Evolutionary conservation across 2,113 vertebrate genomes (phyloP).

Genomic region (Rhagologus leucostigma): DNA sequence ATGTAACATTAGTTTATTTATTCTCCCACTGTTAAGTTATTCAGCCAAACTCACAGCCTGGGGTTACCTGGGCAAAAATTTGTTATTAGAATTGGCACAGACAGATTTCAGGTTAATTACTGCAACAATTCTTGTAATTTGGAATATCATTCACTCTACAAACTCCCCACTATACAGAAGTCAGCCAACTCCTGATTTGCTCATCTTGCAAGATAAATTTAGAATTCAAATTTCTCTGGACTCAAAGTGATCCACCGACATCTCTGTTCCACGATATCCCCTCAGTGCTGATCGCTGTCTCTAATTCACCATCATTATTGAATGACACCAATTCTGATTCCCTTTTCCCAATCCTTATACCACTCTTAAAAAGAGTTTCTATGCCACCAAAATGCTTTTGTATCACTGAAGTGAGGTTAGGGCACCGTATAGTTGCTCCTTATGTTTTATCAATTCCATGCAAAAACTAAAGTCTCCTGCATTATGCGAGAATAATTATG

Average conservation of each 20-base stretch:
- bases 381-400: not conserved
- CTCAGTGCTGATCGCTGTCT: not conserved
- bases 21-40: not conserved
- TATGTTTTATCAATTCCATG: not conserved
- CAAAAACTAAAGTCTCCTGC: not conserved
- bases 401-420: not conserved
- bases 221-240: not conserved
- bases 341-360: not conserved
- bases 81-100: not conserved
- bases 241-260: not conserved
- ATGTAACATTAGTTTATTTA: not conserved
- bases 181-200: not conserved
- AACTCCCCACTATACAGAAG: not conserved
- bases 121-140: not conserved
- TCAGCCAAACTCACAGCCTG: not conserved
- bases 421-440: not conserved
- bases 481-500: not conserved
- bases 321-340: not conserved
- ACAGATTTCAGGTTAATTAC: not conserved
- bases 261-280: not conserved
- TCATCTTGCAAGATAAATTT: not conserved
- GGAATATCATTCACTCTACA: not conserved
- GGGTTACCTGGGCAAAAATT: not conserved
- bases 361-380: not conserved
- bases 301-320: not conserved